phyloP scores from a whole-genome alignment of 2,113 vertebrate genomes.

The Toxotes chatareus region DNA sequence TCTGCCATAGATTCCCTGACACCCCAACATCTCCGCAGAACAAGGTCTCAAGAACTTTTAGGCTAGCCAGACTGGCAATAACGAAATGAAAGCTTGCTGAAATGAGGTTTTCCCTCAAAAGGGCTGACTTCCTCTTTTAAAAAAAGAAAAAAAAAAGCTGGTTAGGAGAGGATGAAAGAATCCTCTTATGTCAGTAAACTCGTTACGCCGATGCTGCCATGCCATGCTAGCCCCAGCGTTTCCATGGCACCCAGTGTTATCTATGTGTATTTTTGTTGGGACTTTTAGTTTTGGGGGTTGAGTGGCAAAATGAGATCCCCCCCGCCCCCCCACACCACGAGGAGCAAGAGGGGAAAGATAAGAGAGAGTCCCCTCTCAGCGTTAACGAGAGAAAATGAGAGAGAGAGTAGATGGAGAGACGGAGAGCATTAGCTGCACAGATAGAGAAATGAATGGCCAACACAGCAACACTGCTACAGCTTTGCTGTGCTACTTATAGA shows the following conservation, averaged over 20 bases:
- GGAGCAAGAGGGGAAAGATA: slow-evolving; percentile 59
- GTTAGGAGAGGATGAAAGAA: slow-evolving; percentile 74
- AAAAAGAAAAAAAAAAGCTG: slow-evolving; percentile 64
- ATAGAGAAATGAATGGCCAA: slow-evolving; percentile 22
- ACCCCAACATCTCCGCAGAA: slow-evolving; percentile 30
- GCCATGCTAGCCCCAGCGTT: slow-evolving; percentile 74
- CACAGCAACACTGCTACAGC: slow-evolving; percentile 35
- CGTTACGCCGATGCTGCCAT: slow-evolving; percentile 60
- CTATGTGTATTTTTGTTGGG: slow-evolving; percentile 69
- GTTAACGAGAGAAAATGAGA: slow-evolving; percentile 53
- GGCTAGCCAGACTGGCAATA: slow-evolving; percentile 33
- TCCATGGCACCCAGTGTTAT: slow-evolving; percentile 71
- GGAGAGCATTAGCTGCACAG: slow-evolving; percentile 35
- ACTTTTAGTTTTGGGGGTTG: slow-evolving; percentile 68
- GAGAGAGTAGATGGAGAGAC: slow-evolving; percentile 25
- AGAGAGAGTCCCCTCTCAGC: slow-evolving; percentile 57
- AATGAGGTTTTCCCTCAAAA: slow-evolving; percentile 58
- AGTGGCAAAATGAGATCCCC: slow-evolving; percentile 55
- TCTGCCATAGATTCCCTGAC: slow-evolving; percentile 34
- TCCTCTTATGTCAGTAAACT: slow-evolving; percentile 83
- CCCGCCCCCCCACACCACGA: slow-evolving; percentile 4
- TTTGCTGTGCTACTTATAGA: background rate
- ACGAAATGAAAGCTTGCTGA: slow-evolving; percentile 58
- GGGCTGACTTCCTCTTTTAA: slow-evolving; percentile 67
- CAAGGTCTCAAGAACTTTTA: slow-evolving; percentile 43